Evolutionary conservation across 2,888 invertebrate genomes (phyloP).

Genomic region (Anoncus sp.): DNA sequence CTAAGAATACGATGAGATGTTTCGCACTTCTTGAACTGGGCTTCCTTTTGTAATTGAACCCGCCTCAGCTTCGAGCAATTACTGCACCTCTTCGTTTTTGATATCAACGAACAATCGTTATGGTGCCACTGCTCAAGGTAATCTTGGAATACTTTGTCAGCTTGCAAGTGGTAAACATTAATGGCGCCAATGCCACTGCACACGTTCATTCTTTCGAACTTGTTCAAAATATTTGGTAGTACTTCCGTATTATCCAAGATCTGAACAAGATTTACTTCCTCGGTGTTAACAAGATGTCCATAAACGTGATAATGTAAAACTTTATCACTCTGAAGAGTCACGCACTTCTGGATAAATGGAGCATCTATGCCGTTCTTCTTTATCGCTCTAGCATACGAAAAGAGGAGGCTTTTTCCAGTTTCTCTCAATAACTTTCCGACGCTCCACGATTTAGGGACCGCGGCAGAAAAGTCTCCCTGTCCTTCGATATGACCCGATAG

Average conservation of each 20-base stretch:
- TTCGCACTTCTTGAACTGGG: conserved; percentile 34
- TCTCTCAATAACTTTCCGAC: conserved; percentile 30
- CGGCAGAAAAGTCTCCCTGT: background rate
- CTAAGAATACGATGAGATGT: conserved; percentile 6
- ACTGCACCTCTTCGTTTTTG: conserved; percentile 44
- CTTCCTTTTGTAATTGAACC: conserved; percentile 44
- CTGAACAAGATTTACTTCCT: conserved; percentile 1
- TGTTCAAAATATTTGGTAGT: conserved; percentile 10
- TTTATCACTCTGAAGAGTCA: conserved; percentile 26
- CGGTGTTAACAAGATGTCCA: conserved; percentile 22
- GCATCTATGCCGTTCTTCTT: conserved; percentile 17
- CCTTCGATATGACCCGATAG: background rate
- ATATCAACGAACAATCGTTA: conserved; percentile 40
- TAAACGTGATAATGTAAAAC: conserved; percentile 29
- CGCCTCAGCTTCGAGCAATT: conserved; percentile 39
- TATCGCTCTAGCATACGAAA: conserved; percentile 28
- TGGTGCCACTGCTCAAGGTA: conserved; percentile 50
- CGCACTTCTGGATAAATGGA: conserved; percentile 38
- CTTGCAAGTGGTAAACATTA: conserved; percentile 31
- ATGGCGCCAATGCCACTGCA: conserved; percentile 41
- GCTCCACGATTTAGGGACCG: conserved; percentile 46
- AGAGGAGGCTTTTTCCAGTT: conserved; percentile 18
- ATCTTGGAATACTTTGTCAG: conserved; percentile 41
- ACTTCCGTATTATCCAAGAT: conserved; percentile 19
- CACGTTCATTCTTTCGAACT: conserved; percentile 34